Base-by-base conservation (phyloP, 2,113 vertebrate species). In the Gobius niger region DNA sequence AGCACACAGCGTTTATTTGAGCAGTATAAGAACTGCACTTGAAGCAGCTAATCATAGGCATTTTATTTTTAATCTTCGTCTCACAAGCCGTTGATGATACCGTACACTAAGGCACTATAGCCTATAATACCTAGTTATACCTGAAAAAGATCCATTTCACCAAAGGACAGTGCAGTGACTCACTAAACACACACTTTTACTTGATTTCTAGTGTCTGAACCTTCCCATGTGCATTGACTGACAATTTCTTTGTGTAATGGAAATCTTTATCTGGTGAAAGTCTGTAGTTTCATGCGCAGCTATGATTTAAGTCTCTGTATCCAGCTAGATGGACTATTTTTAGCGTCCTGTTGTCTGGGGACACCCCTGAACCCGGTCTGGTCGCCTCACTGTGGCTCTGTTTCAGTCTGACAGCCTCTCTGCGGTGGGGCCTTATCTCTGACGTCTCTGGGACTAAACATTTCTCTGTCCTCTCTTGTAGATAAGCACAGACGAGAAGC, bases 311-410 rank as follows among this genome's bases (percentile, higher is more conserved):
- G 24, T 79, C 65, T 51, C 15, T n/a, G 13, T 15, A 34, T 41
- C 63, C 61, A 8, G 70, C 81, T 72, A 80, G 71, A 68, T 67
- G 16, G 54, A 54, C 78, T 85, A 85, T 82, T 68, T 87, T 83
- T 85, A 81, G 78, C 12, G 18, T 50, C 57, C n/a, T 67, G 12
- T 72, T 76, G 65, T 68, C 76, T 47, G 18, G 57, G 70, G 75
- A 77, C 44, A 44, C 42, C 77, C 44, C 4, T 68, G 75, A 83
- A 82, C 72, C 73, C 61, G 42, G 70, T 73, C 53, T 85, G 75
- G 50, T 70, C 70, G 68, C 65, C 57, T 81, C 47, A 54, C 7
- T 73, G 68, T 71, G 73, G 15, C 72, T 70, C 12, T 65, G 64
- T 70, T 70, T 67, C 59, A 64, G 64, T 44, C 64, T 75, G 75